Percentiles rank a stretch among this genome's conserved stretches.
These are phyloP conservation scores for Eledone cirrhosa DNA, from an alignment of 2,888 invertebrate species.

Conservation along the genomic window DNA sequence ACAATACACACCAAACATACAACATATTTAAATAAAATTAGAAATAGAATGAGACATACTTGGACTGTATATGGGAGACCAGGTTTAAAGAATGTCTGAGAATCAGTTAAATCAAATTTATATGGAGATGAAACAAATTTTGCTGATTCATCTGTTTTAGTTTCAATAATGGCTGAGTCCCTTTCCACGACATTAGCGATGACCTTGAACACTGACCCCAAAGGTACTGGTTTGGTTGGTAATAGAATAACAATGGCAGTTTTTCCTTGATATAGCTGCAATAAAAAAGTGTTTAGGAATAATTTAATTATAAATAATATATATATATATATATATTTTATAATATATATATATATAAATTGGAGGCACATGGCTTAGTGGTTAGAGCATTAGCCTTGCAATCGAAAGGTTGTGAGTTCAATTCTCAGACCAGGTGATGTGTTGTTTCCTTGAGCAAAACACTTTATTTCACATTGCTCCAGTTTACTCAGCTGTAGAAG, in stretches of 20 bases:
- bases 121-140: slow-evolving; percentile 34
- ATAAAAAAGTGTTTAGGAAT: background rate
- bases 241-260: background rate
- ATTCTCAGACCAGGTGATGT: no score
- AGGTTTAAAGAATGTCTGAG: slow-evolving; percentile 48
- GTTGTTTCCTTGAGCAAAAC: no score
- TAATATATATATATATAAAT: no score
- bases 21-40: no score
- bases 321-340: no score
- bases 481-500: no score
- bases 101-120: slow-evolving; percentile 42
- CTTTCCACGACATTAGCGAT: background rate
- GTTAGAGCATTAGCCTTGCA: no score
- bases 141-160: background rate
- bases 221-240: background rate
- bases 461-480: no score
- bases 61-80: slow-evolving; percentile 45
- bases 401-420: no score
- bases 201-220: background rate
- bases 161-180: slow-evolving; percentile 11
- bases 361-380: no score
- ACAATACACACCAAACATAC: no score
- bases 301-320: background rate
- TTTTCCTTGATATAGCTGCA: background rate
- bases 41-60: slow-evolving; percentile 34